Percentiles rank a stretch among this genome's conserved stretches.
phyloP scores from a whole-genome alignment of 2,888 invertebrate species.

The Hofmannophila pseudospretella region DNA sequence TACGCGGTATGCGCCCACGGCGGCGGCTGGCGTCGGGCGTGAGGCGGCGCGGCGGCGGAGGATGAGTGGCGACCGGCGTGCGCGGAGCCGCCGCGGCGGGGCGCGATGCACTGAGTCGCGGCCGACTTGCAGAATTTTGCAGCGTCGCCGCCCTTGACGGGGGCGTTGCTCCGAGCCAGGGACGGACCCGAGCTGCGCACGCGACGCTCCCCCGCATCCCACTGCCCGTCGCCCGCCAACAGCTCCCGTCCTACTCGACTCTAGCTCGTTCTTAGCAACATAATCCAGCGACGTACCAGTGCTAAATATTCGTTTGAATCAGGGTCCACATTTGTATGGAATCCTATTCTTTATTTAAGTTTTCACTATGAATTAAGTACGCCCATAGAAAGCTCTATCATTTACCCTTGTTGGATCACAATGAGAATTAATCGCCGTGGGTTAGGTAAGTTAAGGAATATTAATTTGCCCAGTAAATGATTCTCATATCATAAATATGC shows the following conservation, averaged over 20 bases:
- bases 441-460: too few species aligned
- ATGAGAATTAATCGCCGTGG: too few species aligned
- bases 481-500: too few species aligned
- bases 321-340: too few species aligned
- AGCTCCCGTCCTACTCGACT: constrained; percentile 28
- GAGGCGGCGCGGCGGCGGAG: constrained; percentile 35
- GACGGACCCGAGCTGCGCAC: constrained; percentile 71
- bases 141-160: constrained; percentile 76
- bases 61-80: constrained; percentile 48
- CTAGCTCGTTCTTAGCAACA: too few species aligned
- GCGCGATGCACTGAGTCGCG: constrained; percentile 74
- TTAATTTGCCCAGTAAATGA: too few species aligned
- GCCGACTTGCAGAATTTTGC: constrained; percentile 75
- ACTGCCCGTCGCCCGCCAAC: constrained; percentile 24
- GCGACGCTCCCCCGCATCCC: constrained; percentile 66
- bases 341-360: too few species aligned
- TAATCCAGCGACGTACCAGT: too few species aligned
- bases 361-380: too few species aligned
- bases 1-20: constrained; percentile 17
- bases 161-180: constrained; percentile 77
- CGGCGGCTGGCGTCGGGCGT: constrained; percentile 50
- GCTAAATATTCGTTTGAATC: too few species aligned
- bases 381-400: too few species aligned
- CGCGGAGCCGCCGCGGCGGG: constrained; percentile 75
- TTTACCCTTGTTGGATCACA: too few species aligned